These are phyloP conservation scores for Silurus glanis DNA, from an alignment of 2,113 vertebrate genomes.

Conservation along the genomic window DNA sequence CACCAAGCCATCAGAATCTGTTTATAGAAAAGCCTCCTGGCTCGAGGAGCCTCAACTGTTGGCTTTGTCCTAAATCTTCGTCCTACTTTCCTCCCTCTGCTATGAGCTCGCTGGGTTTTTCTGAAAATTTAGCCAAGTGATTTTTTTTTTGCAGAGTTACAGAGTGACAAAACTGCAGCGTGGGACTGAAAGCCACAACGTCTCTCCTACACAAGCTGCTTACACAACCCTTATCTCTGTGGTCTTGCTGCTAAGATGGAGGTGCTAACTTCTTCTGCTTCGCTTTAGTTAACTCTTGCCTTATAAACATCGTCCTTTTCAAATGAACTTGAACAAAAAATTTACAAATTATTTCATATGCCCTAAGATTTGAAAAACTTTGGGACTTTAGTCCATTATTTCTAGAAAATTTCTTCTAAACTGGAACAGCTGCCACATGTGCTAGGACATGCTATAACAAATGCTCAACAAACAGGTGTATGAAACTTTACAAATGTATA, in stretches of 20 bases:
- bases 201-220: slow-evolving; percentile 6
- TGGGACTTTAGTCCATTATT: neutral
- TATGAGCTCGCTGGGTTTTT: neutral
- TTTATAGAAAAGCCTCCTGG: slow-evolving; percentile 14
- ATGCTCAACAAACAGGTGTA: neutral
- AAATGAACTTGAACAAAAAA: neutral
- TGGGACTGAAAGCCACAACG: neutral
- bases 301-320: neutral
- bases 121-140: neutral
- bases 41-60: neutral
- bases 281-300: neutral
- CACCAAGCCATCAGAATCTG: neutral
- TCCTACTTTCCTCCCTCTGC: slow-evolving; percentile 11
- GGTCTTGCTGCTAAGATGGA: neutral
- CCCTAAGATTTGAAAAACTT: neutral
- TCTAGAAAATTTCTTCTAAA: neutral
- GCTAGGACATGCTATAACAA: neutral
- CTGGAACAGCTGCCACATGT: neutral
- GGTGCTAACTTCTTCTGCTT: neutral
- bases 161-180: slow-evolving; percentile 6
- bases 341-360: neutral
- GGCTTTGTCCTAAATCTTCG: neutral
- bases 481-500: neutral
- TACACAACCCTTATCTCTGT: neutral
- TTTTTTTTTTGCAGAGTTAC: neutral